A percentile compares a stretch with the other conserved stretches of the same genome.
These are phyloP conservation scores for Drosophila sordidula DNA, from an alignment of 2,888 invertebrate genomes.

Conservation along the genomic window DNA sequence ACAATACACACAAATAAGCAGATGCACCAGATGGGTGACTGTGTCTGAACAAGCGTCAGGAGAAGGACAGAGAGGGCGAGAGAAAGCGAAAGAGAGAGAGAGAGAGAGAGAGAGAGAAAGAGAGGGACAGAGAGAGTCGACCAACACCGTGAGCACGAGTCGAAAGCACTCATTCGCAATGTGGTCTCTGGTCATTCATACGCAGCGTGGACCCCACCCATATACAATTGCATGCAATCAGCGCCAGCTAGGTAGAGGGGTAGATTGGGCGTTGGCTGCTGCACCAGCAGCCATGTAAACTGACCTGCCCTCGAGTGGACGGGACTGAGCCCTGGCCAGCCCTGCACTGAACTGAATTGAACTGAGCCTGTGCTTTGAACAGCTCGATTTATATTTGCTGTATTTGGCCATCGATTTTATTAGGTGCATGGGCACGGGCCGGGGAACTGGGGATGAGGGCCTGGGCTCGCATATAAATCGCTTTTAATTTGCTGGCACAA, in stretches of 20 bases:
- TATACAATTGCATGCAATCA: conserved; percentile 76
- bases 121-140: too few relatives aligned
- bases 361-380: conserved; percentile 26
- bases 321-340: conserved; percentile 14
- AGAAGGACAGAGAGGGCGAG: neutral
- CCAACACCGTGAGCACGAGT: conserved; percentile 51
- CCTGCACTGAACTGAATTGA: conserved; percentile 16
- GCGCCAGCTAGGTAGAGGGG: conserved; percentile 51
- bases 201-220: conserved; percentile 61
- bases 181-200: conserved; percentile 78
- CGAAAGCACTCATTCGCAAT: conserved; percentile 75
- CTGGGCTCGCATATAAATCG: conserved; percentile 65
- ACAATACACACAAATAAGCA: conserved; percentile 78
- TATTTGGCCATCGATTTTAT: conserved; percentile 65
- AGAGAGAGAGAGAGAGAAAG: conserved; percentile 7
- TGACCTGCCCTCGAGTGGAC: conserved; percentile 50
- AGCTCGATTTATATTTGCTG: conserved; percentile 65
- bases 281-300: conserved; percentile 26
- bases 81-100: neutral
- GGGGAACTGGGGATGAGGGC: neutral
- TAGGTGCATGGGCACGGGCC: neutral
- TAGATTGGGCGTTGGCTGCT: conserved; percentile 68
- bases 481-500: conserved; percentile 72
- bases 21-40: conserved; percentile 48
- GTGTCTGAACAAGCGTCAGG: conserved; percentile 27